Base-by-base conservation (phyloP, 2,797 vertebrate genomes). In the Liasis olivaceus region DNA sequence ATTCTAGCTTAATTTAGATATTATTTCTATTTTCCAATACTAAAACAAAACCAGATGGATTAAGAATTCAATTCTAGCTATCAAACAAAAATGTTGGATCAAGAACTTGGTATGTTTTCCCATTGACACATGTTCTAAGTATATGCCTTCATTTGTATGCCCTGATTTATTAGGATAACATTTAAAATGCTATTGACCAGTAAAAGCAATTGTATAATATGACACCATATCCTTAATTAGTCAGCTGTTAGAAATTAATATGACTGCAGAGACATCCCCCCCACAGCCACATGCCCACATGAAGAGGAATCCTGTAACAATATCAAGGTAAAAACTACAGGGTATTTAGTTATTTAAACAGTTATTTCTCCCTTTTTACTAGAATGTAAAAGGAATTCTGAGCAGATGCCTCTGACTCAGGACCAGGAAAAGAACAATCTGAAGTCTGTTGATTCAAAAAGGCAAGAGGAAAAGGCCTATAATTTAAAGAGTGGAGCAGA, bases 11-110 rank as follows among this genome's bases (percentile, higher is more conserved):
- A 58, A n/a, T 3, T 77, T 51, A 42, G 26, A 8, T 1, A 36
- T 54, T 31, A 17, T 91, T 85, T 90, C 24, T 36, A 9, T 8
- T 0, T 0, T 0, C 15, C 1, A 0, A 0, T 0, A n/a, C 6
- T 7, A 60, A 69, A 89, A 28, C 0, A 2, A 26, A 89, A 60
- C 85, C 0, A 11, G 31, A 62, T 15, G 66, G 22, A 6, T 4
- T 24, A 11, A 56, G 11, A 59, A 60, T 0, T 5, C 2, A 63
- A 59, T 26, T 1, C 84, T 85, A 47, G 5, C 47, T 77, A 3
- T 11, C 87, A 17, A 85, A 0, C 0, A 3, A 0, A 0, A 85
- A 36, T 0, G 0, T 26, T 90, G 24, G 89, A 0, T 0, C 0
- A 54, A 13, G 9, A 54, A 51, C 66, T 88, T 51, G 85, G 2